Evolutionary conservation across 2,113 vertebrate genomes (phyloP), one percentile per base, ranked within the genome.

Genomic region (Nesospiza acunhae): DNA sequence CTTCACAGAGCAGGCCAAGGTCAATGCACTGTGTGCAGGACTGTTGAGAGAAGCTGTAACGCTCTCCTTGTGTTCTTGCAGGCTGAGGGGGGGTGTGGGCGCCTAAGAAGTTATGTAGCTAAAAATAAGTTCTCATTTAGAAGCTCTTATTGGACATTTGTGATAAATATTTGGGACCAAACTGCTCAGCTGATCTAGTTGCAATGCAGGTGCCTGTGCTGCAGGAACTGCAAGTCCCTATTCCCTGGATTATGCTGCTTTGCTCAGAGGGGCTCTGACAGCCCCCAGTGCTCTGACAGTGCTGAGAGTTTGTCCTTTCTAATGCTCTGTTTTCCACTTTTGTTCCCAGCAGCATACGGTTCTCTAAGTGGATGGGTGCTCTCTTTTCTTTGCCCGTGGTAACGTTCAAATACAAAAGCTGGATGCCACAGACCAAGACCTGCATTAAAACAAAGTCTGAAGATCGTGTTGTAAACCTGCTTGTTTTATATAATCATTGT

Each of bases 321-420:
- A 96, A 96, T 90, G 72, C 68, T 94, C 31, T 93, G 69, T 93
- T 94, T 91, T 92, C 91, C 62, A 11, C 89, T 91, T 92, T 30
- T 62, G 50, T 94, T 91, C 24, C 13, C 94, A 97, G 97, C 66
- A 78, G 94, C 44, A 30, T 13, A 60, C 44, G 4, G 33, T 67
- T 91, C 95, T 94, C 91, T 84, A 50, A 52, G 89, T 73, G 95
- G 97, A 94, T 79, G 94, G 84, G 93, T 96, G 94, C 93, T 97
- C 94, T 91, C 24, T 92, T 88, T 77, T 80, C 74, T 91, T 86
- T 85, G 84, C 73, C 87, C 8, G 62, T n/a, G 90, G 73, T 90
- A 95, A 87, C 35, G 17, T 55, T 72, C 78, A 73, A 56, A 84
- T 68, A 60, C 92, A 58, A 79, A 89, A 88, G 79, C 82, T 84